phyloP scores from a whole-genome alignment of 1,140 invertebrate species.

The Protaetia brevitarsis region DNA sequence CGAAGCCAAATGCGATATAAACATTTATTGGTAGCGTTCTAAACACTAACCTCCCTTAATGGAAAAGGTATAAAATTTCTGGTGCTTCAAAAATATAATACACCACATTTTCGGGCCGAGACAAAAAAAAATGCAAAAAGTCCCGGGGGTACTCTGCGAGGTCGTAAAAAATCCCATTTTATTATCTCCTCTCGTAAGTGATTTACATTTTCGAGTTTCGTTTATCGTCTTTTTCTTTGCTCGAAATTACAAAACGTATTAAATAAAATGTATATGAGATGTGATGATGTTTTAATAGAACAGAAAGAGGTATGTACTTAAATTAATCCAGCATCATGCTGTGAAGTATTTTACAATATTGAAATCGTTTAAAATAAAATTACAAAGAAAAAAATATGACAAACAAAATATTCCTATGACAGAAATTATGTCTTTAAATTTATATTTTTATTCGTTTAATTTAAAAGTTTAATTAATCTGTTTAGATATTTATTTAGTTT shows the following conservation, averaged over 20 bases:
- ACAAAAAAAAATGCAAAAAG: constrained; percentile 29
- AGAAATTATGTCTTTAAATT: too few species aligned
- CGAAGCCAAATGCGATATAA: constrained; percentile 30
- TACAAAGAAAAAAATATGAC: too few species aligned
- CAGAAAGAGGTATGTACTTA: background rate
- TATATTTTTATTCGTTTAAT: too few species aligned
- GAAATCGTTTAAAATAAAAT: too few species aligned
- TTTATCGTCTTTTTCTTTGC: background rate
- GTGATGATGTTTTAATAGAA: background rate
- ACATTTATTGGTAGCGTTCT: constrained; percentile 29
- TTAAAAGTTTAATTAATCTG: too few species aligned
- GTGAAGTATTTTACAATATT: too few species aligned
- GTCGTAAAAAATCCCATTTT: background rate
- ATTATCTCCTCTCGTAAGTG: background rate
- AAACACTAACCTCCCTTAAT: constrained; percentile 43
- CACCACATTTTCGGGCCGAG: constrained; percentile 33
- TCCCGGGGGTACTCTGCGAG: background rate
- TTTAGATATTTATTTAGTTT: too few species aligned
- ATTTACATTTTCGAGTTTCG: background rate
- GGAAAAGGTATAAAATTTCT: constrained; percentile 50
- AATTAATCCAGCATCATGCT: background rate
- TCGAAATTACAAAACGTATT: background rate
- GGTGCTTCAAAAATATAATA: constrained; percentile 44
- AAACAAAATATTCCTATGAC: too few species aligned
- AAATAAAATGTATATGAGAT: constrained; percentile 12